Evolutionary conservation across 2,113 vertebrate genomes (phyloP).

Genomic region (Azemiops feae): DNA sequence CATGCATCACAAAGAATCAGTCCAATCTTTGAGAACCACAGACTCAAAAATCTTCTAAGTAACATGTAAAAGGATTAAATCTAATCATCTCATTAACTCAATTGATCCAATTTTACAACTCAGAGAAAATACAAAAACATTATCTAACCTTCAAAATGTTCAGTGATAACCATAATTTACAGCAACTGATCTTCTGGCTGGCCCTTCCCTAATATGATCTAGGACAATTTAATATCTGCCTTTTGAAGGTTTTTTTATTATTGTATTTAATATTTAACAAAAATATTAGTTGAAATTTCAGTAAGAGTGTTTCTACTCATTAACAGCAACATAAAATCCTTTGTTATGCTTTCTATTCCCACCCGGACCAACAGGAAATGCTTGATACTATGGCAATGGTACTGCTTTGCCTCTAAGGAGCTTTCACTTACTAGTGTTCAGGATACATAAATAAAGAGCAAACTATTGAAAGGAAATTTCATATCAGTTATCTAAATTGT

Average conservation of each 20-base stretch:
- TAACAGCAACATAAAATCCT: background rate
- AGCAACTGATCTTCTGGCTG: background rate
- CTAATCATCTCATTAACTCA: background rate
- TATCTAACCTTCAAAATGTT: background rate
- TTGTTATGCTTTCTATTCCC: conserved; percentile 3
- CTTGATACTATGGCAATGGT: background rate
- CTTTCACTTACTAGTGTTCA: background rate
- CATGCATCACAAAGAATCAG: background rate
- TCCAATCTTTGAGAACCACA: background rate
- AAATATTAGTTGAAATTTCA: background rate
- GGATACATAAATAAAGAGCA: background rate
- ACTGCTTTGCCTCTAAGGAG: background rate
- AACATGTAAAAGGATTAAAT: background rate
- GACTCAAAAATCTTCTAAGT: background rate
- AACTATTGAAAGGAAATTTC: background rate
- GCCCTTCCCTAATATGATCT: background rate
- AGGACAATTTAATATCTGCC: background rate
- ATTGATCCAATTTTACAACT: background rate
- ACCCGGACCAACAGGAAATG: background rate
- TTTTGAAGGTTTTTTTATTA: background rate
- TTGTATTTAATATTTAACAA: background rate
- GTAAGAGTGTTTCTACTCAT: background rate
- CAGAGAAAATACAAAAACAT: background rate
- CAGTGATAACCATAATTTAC: background rate
- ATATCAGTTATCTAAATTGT: background rate